phyloP scores from a whole-genome alignment of 2,888 invertebrate species.

The Eupithecia pulchellata region DNA sequence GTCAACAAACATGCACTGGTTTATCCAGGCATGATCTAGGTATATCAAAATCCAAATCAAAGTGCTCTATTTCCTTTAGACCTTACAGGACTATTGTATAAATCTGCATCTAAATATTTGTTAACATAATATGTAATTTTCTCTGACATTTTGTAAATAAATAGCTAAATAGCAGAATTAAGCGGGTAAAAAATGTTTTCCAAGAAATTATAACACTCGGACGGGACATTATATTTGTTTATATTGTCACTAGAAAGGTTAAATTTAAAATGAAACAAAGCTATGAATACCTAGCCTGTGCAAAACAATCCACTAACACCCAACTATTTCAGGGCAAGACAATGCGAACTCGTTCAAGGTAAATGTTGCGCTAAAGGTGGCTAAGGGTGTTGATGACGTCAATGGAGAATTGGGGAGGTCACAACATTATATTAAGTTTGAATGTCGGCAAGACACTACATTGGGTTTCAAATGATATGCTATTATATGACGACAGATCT shows the following conservation, averaged over 20 bases:
- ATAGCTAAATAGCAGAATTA: no score
- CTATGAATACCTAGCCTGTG: neutral
- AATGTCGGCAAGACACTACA: slow-evolving; percentile 5
- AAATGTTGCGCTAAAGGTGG: slow-evolving; percentile 21
- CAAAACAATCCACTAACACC: slow-evolving; percentile 8
- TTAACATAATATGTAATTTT: no score
- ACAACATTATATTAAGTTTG: neutral
- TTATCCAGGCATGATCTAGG: no score
- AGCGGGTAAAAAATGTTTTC: neutral
- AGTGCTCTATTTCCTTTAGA: no score
- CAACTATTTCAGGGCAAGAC: slow-evolving; percentile 13
- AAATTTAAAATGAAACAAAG: slow-evolving; percentile 7
- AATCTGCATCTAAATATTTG: no score
- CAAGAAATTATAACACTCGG: neutral
- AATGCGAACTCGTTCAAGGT: slow-evolving; percentile 44
- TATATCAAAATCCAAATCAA: no score
- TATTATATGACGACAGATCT: neutral
- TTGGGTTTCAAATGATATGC: neutral
- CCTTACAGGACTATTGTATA: no score
- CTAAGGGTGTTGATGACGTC: slow-evolving; percentile 24
- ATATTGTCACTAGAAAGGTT: neutral
- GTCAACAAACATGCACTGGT: no score
- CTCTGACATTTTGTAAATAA: no score
- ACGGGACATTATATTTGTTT: neutral
- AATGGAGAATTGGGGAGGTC: slow-evolving; percentile 1